Conservation (phyloP, 64 coral and sea anemone genomes). For the Astreopora myriophthalma region DNA sequence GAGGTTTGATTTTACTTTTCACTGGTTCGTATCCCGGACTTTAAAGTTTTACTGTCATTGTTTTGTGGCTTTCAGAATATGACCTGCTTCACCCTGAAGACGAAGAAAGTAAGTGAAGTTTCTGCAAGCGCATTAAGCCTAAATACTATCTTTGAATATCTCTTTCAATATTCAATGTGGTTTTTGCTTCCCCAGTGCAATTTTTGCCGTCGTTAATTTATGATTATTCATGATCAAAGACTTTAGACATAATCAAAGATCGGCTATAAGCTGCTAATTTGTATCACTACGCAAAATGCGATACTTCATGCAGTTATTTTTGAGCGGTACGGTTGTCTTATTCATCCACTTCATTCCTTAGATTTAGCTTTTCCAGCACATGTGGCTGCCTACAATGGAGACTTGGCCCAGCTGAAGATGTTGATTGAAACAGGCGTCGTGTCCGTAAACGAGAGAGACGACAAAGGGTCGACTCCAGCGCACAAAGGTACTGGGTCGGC, state of each 20-base stretch:
- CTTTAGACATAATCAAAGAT: too few relatives aligned
- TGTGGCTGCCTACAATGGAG: slow-evolving; percentile 94
- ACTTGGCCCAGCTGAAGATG: slow-evolving; percentile 92
- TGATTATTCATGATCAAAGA: too few relatives aligned
- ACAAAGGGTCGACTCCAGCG: slow-evolving; percentile 92
- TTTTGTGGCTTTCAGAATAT: slow-evolving; percentile 70
- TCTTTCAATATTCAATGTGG: too few relatives aligned
- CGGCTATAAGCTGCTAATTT: too few relatives aligned
- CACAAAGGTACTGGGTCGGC: slow-evolving; percentile 79
- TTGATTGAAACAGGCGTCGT: slow-evolving; percentile 98
- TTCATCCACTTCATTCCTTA: background rate
- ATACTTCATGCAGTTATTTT: too few relatives aligned
- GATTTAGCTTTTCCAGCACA: slow-evolving; percentile 96
- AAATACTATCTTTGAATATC: too few relatives aligned
- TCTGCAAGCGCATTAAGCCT: too few relatives aligned
- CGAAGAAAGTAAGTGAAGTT: slow-evolving; percentile 90
- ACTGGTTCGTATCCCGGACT: too few relatives aligned
- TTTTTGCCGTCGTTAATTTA: too few relatives aligned
- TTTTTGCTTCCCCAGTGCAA: too few relatives aligned
- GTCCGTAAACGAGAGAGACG: slow-evolving; percentile 92
- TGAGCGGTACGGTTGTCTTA: background rate
- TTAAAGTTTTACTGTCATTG: background rate
- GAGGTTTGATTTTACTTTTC: background rate
- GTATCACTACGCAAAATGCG: too few relatives aligned
- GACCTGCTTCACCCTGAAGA: slow-evolving; percentile 98